A percentile compares a stretch with the other conserved stretches of the same genome.
Evolutionary conservation across 2,888 invertebrate species (phyloP).

Genomic region (Ophonus ardosiacus): DNA sequence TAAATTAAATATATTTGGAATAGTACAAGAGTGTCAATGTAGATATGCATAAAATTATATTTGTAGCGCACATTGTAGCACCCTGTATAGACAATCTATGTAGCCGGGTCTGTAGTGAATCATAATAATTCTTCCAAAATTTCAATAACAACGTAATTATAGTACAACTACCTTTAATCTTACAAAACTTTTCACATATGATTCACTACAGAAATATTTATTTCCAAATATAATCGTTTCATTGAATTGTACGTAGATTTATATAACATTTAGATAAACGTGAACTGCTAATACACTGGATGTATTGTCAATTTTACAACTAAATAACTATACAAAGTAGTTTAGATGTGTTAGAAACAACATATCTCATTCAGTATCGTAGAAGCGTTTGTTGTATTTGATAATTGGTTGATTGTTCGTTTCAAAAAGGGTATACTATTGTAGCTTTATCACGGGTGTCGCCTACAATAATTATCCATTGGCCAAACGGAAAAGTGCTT

Average conservation of each 20-base stretch:
- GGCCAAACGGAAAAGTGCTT: constrained; percentile 18
- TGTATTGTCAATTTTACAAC: constrained; percentile 60
- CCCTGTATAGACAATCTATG: constrained; percentile 54
- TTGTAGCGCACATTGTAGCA: constrained; percentile 63
- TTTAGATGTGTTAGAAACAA: constrained; percentile 59
- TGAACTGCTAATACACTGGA: constrained; percentile 54
- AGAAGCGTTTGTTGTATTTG: constrained; percentile 42
- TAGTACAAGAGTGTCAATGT: constrained; percentile 62
- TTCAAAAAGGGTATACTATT: constrained; percentile 29
- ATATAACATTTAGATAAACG: constrained; percentile 31
- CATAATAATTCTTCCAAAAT: constrained; percentile 36
- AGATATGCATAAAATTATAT: constrained; percentile 48
- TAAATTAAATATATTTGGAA: constrained; percentile 63
- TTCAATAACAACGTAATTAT: constrained; percentile 35
- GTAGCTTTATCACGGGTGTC: constrained; percentile 28
- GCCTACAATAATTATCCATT: constrained; percentile 9
- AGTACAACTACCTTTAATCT: constrained; percentile 32
- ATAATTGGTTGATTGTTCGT: constrained; percentile 12
- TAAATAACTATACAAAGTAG: constrained; percentile 42
- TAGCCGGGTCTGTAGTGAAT: constrained; percentile 1
- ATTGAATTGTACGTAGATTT: constrained; percentile 18
- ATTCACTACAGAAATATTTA: constrained; percentile 18
- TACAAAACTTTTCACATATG: neutral
- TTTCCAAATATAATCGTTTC: constrained; percentile 17
- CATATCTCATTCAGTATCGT: constrained; percentile 58